Percentiles rank a stretch among this genome's conserved stretches.
Conservation (phyloP, 2,797 vertebrate genomes). For the Sebastiscus tertius region DNA sequence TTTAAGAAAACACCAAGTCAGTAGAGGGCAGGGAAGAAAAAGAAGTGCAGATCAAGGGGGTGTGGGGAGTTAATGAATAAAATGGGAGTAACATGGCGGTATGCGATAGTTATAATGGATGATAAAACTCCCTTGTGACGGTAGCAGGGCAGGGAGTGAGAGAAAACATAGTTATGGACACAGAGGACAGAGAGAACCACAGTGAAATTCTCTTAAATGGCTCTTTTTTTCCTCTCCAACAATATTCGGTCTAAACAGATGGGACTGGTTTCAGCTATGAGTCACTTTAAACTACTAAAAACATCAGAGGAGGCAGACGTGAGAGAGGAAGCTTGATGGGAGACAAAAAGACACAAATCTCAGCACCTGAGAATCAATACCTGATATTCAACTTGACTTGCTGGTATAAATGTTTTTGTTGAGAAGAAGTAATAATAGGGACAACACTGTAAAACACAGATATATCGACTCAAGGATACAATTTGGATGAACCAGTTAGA, state of each 20-base stretch:
- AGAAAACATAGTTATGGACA: conserved; percentile 41
- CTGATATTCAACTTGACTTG: conserved; percentile 51
- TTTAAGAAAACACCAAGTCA: conserved; percentile 13
- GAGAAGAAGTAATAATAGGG: conserved; percentile 1
- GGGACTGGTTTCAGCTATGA: conserved; percentile 22
- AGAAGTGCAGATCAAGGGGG: conserved; percentile 17
- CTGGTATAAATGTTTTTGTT: conserved; percentile 22
- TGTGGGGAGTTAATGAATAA: conserved; percentile 49
- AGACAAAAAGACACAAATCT: conserved; percentile 35
- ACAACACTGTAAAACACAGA: conserved; percentile 33
- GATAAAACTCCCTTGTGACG: conserved; percentile 35
- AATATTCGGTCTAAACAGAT: conserved; percentile 31
- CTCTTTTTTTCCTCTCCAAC: conserved; percentile 52
- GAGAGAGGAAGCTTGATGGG: conserved; percentile 8
- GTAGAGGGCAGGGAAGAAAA: conserved; percentile 1
- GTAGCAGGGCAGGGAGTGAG: conserved; percentile 24
- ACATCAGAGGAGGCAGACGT: conserved; percentile 9
- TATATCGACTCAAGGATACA: conserved; percentile 21
- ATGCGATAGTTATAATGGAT: conserved; percentile 31
- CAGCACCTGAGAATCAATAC: conserved; percentile 61
- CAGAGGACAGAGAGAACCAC: conserved; percentile 48
- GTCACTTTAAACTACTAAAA: conserved; percentile 14
- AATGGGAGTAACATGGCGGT: conserved; percentile 49
- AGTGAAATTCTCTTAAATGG: conserved; percentile 52
- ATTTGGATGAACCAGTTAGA: conserved; percentile 38